A percentile compares a stretch with the other conserved stretches of the same genome.
These are phyloP conservation scores for Centrocercus urophasianus DNA, from an alignment of 2,113 vertebrate species.

Conservation along the genomic window DNA sequence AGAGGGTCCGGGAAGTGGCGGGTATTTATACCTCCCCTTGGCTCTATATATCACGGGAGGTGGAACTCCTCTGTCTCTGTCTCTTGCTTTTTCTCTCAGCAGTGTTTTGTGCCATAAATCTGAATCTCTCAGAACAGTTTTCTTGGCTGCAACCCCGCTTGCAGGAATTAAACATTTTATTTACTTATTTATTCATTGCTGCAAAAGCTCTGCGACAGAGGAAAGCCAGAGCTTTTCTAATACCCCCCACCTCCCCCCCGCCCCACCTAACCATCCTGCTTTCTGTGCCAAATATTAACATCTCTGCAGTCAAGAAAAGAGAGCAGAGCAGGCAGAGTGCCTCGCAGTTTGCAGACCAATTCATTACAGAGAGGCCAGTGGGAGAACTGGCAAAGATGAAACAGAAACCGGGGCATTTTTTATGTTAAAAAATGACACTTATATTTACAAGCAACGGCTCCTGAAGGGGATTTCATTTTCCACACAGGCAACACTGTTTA, in stretches of 20 bases:
- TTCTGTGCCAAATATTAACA: slow-evolving; percentile 21
- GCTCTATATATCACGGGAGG: slow-evolving; percentile 74
- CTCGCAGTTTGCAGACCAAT: slow-evolving; percentile 45
- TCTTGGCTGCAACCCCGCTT: slow-evolving; percentile 35
- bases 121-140: slow-evolving; percentile 52
- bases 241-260: background rate
- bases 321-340: background rate
- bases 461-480: slow-evolving; percentile 45
- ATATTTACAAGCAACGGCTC: slow-evolving; percentile 56
- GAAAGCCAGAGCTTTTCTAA: slow-evolving; percentile 11
- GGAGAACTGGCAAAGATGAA: slow-evolving; percentile 49
- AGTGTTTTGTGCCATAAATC: slow-evolving; percentile 69
- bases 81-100: slow-evolving; percentile 59
- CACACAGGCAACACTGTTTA: background rate
- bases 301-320: slow-evolving; percentile 8
- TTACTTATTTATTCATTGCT: background rate
- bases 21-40: slow-evolving; percentile 74
- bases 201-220: background rate
- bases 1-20: slow-evolving; percentile 53
- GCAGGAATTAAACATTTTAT: background rate
- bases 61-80: slow-evolving; percentile 67
- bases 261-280: background rate
- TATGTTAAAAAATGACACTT: slow-evolving; percentile 35
- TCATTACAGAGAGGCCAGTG: background rate
- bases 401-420: slow-evolving; percentile 40